These are phyloP conservation scores for Hirtodrosophila alboralis DNA, from an alignment of 2,888 invertebrate genomes.

Conservation along the genomic window DNA sequence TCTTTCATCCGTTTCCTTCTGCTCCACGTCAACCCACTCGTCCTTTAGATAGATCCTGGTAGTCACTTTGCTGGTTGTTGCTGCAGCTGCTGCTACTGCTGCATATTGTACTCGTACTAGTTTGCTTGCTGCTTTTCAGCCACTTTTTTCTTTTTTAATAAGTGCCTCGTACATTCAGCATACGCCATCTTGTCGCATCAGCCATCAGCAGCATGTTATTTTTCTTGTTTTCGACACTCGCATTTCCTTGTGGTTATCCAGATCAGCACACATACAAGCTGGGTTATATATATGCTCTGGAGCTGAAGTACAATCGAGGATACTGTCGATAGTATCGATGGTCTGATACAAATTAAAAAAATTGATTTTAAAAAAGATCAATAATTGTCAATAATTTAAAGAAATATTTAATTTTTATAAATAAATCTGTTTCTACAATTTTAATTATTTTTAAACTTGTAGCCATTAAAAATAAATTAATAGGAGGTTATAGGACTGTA, in stretches of 20 bases:
- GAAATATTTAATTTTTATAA: no score
- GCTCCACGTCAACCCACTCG: constrained; percentile 23
- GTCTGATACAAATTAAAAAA: no score
- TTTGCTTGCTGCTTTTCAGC: constrained; percentile 38
- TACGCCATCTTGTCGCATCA: constrained; percentile 60
- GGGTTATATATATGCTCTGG: neutral
- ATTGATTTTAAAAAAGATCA: no score
- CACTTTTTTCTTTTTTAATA: constrained; percentile 51
- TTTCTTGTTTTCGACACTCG: constrained; percentile 30
- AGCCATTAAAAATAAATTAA: no score
- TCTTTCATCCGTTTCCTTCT: constrained; percentile 55
- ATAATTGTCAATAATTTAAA: no score
- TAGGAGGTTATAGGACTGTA: no score
- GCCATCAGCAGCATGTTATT: constrained; percentile 49
- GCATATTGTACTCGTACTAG: constrained; percentile 41
- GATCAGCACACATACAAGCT: constrained; percentile 11
- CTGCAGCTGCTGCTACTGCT: constrained; percentile 33
- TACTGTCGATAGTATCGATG: no score
- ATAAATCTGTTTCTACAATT: no score
- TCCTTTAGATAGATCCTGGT: constrained; percentile 20
- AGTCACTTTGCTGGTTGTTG: constrained; percentile 56
- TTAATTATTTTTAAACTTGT: no score
- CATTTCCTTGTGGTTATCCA: constrained; percentile 38
- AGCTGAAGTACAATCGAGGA: no score
- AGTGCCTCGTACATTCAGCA: constrained; percentile 62